Conservation (phyloP, 2,113 vertebrate genomes). For the Myrmophylax atrothorax region DNA sequence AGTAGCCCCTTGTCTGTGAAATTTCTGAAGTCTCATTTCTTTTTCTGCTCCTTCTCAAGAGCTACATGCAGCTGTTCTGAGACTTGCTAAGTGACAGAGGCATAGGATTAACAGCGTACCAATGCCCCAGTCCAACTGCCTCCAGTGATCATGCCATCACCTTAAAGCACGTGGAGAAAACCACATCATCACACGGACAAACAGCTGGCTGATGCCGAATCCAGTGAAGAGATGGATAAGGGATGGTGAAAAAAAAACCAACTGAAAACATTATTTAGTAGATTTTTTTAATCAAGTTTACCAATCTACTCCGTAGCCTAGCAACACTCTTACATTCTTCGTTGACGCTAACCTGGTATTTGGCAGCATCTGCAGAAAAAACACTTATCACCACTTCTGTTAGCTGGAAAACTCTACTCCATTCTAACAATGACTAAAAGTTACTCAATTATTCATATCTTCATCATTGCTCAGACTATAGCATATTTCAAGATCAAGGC, state of each 20-base stretch:
- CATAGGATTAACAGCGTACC: background rate
- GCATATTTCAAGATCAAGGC: constrained; percentile 11
- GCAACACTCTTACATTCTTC: background rate
- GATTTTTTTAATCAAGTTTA: background rate
- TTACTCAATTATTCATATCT: constrained; percentile 43
- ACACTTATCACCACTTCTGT: constrained; percentile 43
- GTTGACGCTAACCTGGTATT: constrained; percentile 18
- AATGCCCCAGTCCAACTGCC: background rate
- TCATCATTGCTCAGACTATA: constrained; percentile 11
- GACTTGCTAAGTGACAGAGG: background rate
- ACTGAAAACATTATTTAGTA: background rate
- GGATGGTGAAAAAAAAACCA: background rate
- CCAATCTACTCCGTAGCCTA: background rate
- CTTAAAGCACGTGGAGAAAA: background rate
- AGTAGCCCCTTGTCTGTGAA: background rate
- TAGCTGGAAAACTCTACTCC: constrained; percentile 29
- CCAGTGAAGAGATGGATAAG: background rate
- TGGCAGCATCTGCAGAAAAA: constrained; percentile 51
- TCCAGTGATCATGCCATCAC: background rate
- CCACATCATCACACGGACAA: background rate
- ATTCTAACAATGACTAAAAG: constrained; percentile 10
- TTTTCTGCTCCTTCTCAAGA: background rate
- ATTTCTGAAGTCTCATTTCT: background rate
- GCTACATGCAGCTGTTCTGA: background rate
- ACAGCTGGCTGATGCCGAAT: background rate